Evolutionary conservation across 2,888 invertebrate species (phyloP).

Genomic region (Noctua janthe): DNA sequence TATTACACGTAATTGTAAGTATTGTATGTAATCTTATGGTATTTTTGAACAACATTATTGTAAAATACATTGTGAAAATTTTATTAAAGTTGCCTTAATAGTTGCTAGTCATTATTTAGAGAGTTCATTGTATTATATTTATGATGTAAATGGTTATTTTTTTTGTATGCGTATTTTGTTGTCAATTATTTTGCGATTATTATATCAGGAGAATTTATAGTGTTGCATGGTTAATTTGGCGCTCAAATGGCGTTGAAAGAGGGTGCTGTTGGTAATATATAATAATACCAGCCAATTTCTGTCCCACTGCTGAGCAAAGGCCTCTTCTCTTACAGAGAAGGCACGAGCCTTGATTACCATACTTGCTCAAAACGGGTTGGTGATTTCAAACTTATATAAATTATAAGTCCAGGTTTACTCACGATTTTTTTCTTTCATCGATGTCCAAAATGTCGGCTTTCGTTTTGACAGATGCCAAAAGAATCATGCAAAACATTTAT

Average conservation of each 20-base stretch:
- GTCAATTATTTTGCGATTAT: conserved; percentile 56
- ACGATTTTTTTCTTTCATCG: background rate
- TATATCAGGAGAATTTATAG: background rate
- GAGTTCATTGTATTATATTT: conserved; percentile 47
- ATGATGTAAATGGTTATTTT: conserved; percentile 48
- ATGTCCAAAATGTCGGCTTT: background rate
- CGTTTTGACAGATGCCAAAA: background rate
- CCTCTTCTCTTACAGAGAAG: background rate
- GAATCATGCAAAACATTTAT: conserved; percentile 7
- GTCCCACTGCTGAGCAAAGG: background rate
- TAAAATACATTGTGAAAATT: conserved; percentile 61
- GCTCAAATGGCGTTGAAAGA: background rate
- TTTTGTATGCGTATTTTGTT: conserved; percentile 48
- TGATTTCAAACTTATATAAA: background rate
- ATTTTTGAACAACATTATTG: conserved; percentile 65
- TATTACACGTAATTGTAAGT: conserved; percentile 52
- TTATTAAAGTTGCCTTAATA: conserved; percentile 81
- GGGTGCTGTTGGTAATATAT: background rate
- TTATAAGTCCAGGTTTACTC: background rate
- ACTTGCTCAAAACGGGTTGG: background rate
- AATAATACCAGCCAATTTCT: background rate
- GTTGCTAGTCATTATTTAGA: conserved; percentile 79
- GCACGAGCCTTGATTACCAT: background rate
- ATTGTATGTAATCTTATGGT: conserved; percentile 59
- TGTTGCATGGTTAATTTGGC: background rate